A percentile compares a stretch with the other conserved stretches of the same genome.
Conservation (phyloP, 2,797 vertebrate species). For the Mallotus villosus region DNA sequence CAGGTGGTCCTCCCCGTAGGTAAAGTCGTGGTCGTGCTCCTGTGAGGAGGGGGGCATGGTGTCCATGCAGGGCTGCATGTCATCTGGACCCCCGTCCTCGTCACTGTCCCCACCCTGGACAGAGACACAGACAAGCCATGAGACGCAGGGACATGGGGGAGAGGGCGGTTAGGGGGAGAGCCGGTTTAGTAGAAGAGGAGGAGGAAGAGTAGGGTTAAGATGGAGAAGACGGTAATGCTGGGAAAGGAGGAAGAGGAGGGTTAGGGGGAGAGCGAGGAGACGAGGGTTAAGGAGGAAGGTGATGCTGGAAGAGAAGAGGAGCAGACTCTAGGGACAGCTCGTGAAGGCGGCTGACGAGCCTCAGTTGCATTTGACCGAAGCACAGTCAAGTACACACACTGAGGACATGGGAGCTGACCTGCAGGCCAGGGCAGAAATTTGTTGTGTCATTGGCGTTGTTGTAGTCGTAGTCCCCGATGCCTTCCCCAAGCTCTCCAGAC, state of each 20-base stretch:
- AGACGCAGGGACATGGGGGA: not conserved
- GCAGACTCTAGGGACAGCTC: not conserved
- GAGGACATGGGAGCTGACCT: constrained; percentile 68
- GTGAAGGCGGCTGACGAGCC: not conserved
- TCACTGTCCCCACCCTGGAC: constrained; percentile 80
- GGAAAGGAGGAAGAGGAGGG: not conserved
- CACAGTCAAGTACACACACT: not conserved
- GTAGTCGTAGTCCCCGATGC: constrained; percentile 88
- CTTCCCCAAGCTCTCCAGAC: constrained; percentile 74
- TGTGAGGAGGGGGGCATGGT: constrained; percentile 27
- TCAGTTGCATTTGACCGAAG: too few relatives aligned
- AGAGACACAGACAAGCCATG: constrained; percentile 21
- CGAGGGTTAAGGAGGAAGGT: not conserved
- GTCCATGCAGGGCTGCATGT: constrained; percentile 49
- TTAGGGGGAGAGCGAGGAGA: not conserved
- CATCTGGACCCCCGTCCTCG: constrained; percentile 69
- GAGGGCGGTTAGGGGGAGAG: not conserved
- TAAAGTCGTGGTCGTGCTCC: constrained; percentile 58
- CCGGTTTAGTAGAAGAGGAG: too few relatives aligned
- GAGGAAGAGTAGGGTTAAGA: not conserved
- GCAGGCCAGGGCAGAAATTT: constrained; percentile 89
- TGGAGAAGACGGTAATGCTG: not conserved
- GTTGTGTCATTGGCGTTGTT: constrained; percentile 89
- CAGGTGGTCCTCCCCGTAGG: constrained; percentile 82
- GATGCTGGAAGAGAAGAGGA: not conserved